A percentile compares a stretch with the other conserved stretches of the same genome.
Conservation (phyloP, 2,797 vertebrate genomes). For the Nothura maculosa region DNA sequence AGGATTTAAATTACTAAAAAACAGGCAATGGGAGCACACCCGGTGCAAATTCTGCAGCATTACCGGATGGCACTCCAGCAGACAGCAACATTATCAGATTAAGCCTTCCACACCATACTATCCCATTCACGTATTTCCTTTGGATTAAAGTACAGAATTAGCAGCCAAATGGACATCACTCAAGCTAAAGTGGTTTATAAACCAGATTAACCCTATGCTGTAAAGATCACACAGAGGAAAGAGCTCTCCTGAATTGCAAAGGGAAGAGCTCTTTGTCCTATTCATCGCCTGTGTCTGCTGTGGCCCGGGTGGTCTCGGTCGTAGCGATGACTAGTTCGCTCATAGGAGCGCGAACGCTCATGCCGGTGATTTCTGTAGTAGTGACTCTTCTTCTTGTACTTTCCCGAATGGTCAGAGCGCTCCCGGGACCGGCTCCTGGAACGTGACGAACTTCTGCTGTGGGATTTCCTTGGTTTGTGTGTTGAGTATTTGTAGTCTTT, state of each 20-base stretch:
- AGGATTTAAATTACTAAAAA: not conserved
- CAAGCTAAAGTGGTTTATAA: not conserved
- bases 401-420: conserved; percentile 76
- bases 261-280: not conserved
- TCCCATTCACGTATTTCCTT: not conserved
- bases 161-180: not conserved
- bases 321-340: conserved; percentile 77
- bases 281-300: conserved; percentile 82
- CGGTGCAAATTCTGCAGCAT: not conserved
- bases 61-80: not conserved
- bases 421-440: conserved; percentile 82
- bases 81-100: not conserved
- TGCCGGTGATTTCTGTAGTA: conserved; percentile 78
- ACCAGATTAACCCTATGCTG: not conserved
- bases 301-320: conserved; percentile 82
- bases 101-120: not conserved
- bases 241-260: not conserved
- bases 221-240: not conserved
- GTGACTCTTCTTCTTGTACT: conserved; percentile 85
- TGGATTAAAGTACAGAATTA: not conserved
- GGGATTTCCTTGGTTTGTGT: conserved; percentile 60
- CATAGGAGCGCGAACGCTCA: conserved; percentile 81
- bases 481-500: conserved; percentile 78
- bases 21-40: not conserved
- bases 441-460: conserved; percentile 77